Evolutionary conservation across 2,113 vertebrate genomes (phyloP), one percentile per base, ranked within the genome.

Genomic region (Mustela nigripes): DNA sequence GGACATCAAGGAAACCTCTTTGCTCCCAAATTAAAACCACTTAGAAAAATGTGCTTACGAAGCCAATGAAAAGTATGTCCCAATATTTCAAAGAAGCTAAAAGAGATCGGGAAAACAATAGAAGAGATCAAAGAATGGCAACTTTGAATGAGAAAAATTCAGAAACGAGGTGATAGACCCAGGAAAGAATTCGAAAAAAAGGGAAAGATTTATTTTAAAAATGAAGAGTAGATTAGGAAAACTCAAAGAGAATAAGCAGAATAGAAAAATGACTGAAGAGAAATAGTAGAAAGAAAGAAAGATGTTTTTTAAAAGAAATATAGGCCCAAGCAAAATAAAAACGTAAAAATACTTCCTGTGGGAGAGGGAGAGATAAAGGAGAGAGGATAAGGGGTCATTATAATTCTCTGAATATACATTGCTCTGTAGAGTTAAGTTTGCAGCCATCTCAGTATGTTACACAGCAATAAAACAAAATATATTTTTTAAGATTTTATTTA

Each of bases 201-300:
- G 11, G 76, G 63, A 81, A 71, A 82, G 19, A 39, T 60, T 36
- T 89, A 74, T 74, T 89, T 95, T 95, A 56, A 89, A 82, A 89
- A 94, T 82, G 12, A 82, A 73, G 28, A 50, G 62, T 60, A 50
- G 22, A 31, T 82, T 82, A 89, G 33, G 48, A 60, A 80, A 86
- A 39, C 82, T 67, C 73, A 31, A 36, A 89, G 62, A 80, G 21
- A 94, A 28, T 14, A 94, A 89, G n/a, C 65, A 39, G 82, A n/a
- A 42, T 19, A 78, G 15, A 39, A 31, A 36, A 50, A 12, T 89
- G 76, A 53, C 42, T 53, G 19, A 53, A 89, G 18, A 82, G 26
- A 89, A 74, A 89, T 73, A 94, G 33, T 89, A 39, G 89, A 82
- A 94, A 65, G 65, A 26, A 62, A 62, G 33, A 82, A 82, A 88